Conservation (phyloP, 2,797 vertebrate species). For the Cryptoblepharus egeriae region DNA sequence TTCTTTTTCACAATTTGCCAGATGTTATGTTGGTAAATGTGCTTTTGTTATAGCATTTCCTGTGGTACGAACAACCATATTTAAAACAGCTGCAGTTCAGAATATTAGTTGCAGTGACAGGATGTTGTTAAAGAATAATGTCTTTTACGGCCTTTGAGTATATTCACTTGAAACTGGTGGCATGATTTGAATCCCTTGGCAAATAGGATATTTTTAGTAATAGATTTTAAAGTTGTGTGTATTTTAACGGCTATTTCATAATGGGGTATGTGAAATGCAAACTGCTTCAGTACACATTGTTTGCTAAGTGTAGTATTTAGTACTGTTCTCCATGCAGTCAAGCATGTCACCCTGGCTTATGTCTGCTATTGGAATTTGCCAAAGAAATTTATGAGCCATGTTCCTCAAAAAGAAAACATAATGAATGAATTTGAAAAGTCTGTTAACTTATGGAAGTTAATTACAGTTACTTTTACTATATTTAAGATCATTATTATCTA, state of each 20-base stretch:
- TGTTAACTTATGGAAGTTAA: slow-evolving; percentile 41
- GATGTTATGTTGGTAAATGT: neutral
- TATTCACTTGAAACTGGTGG: neutral
- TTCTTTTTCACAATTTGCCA: neutral
- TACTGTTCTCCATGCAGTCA: slow-evolving; percentile 49
- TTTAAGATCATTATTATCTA: neutral
- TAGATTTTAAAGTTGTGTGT: slow-evolving; percentile 29
- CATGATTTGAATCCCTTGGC: neutral
- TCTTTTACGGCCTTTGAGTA: neutral
- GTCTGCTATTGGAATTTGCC: slow-evolving; percentile 64
- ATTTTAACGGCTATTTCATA: slow-evolving; percentile 21
- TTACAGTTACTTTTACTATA: neutral
- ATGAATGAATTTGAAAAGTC: slow-evolving; percentile 61
- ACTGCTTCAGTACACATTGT: slow-evolving; percentile 15
- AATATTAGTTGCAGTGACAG: neutral
- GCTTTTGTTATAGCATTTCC: neutral
- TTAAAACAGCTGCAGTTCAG: neutral
- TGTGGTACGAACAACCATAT: neutral
- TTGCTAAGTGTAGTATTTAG: slow-evolving; percentile 51
- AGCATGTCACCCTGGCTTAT: slow-evolving; percentile 58
- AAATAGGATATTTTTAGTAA: slow-evolving; percentile 3
- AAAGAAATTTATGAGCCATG: slow-evolving; percentile 71
- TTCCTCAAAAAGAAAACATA: slow-evolving; percentile 53
- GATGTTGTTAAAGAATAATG: fast-evolving
- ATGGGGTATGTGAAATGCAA: slow-evolving; percentile 2